Conservation (phyloP, 2,888 invertebrate genomes). For the Orthosia cruda region DNA sequence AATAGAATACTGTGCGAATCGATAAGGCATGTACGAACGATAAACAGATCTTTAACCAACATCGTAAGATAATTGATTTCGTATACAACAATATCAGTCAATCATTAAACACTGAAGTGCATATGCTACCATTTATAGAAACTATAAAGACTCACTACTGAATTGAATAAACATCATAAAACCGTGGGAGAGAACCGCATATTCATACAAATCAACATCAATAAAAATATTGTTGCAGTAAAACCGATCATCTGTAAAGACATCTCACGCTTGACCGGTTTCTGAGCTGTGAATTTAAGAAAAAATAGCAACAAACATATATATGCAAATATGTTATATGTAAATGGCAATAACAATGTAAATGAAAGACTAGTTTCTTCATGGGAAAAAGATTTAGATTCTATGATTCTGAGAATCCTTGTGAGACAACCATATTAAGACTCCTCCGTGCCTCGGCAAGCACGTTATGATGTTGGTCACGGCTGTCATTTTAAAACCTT, state of each 20-base stretch:
- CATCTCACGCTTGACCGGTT: slow-evolving; percentile 41
- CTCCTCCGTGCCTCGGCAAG: no score
- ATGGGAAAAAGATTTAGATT: slow-evolving; percentile 51
- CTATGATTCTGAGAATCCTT: slow-evolving; percentile 23
- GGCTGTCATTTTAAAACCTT: no score
- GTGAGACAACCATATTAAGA: no score
- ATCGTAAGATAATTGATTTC: no score
- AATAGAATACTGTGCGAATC: no score
- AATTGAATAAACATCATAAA: slow-evolving; percentile 3
- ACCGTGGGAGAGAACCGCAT: slow-evolving; percentile 26
- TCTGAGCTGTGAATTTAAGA: slow-evolving; percentile 40
- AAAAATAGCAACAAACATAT: slow-evolving; percentile 49
- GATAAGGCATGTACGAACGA: no score
- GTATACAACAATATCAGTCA: not conserved
- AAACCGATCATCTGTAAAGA: slow-evolving; percentile 31
- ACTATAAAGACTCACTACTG: slow-evolving; percentile 1
- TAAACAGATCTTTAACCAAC: no score
- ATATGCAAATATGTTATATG: slow-evolving; percentile 51
- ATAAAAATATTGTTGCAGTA: slow-evolving; percentile 1
- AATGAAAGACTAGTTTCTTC: slow-evolving; percentile 18
- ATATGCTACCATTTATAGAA: not conserved
- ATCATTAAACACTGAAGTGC: not conserved
- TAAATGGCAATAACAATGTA: slow-evolving; percentile 32
- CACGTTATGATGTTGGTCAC: no score
- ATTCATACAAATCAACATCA: slow-evolving; percentile 5